Percentiles rank a stretch among this genome's conserved stretches.
Conservation (phyloP, 2,113 vertebrate genomes). For the Accipiter cooperii region DNA sequence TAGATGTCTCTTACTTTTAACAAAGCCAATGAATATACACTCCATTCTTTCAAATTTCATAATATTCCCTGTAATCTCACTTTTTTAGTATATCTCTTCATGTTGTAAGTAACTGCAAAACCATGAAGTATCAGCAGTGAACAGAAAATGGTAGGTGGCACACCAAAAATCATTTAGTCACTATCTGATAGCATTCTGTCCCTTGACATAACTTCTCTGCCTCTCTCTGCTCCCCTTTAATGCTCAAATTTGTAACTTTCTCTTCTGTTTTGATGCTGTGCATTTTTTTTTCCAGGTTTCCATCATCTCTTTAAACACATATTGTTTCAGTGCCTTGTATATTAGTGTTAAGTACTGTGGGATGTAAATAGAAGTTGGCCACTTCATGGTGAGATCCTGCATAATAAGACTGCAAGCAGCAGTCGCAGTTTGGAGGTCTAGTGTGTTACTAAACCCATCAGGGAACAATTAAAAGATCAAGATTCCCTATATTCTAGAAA, state of each 20-base stretch:
- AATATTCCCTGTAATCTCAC: neutral
- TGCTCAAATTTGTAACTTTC: neutral
- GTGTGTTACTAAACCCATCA: neutral
- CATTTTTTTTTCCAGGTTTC: accelerated
- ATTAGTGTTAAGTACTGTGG: neutral
- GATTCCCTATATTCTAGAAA: neutral
- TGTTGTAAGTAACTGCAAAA: neutral
- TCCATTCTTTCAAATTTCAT: neutral
- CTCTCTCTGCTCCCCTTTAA: neutral
- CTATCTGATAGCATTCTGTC: neutral
- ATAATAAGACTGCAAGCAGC: neutral
- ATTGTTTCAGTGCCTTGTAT: neutral
- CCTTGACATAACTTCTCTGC: neutral
- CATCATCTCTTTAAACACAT: accelerated
- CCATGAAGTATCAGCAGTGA: neutral
- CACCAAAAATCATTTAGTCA: neutral
- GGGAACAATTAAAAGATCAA: neutral
- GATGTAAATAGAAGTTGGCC: neutral
- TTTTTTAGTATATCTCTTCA: neutral
- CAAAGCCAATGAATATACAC: neutral
- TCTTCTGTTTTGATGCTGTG: neutral
- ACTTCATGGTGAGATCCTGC: neutral
- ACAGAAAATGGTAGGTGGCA: neutral
- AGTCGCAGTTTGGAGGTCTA: neutral
- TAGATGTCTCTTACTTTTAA: neutral